A percentile compares a stretch with the other conserved stretches of the same genome.
Evolutionary conservation across 2,888 invertebrate genomes (phyloP).

Genomic region (Gasteruption jaculator): DNA sequence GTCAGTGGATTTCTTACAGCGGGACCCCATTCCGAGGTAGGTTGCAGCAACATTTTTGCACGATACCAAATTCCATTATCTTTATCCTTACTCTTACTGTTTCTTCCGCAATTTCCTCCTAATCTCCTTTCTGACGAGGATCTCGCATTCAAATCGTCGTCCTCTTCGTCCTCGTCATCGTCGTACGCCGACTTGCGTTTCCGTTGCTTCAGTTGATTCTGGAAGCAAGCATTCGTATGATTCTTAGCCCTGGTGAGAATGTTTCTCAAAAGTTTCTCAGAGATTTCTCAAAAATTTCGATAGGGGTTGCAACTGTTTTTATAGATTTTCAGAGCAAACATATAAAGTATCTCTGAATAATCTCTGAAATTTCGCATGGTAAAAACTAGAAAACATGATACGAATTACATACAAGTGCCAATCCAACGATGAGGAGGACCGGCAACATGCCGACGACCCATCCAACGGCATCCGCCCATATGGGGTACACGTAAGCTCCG

Average conservation of each 20-base stretch:
- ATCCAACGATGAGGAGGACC: conserved; percentile 60
- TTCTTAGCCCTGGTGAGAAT: too few species aligned
- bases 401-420: conserved; percentile 39
- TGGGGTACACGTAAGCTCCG: conserved; percentile 72
- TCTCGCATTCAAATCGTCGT: conserved; percentile 30
- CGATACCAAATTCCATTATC: conserved; percentile 32
- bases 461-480: conserved; percentile 75
- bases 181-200: conserved; percentile 32
- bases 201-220: conserved; percentile 35
- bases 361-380: not conserved
- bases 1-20: conserved; percentile 49
- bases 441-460: conserved; percentile 74
- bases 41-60: conserved; percentile 61
- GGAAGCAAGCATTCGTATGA: too few species aligned
- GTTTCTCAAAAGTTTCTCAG: too few species aligned
- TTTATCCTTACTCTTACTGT: too few species aligned
- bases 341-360: too few species aligned
- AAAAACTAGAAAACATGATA: not conserved
- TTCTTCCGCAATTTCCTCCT: conserved; percentile 19
- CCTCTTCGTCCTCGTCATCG: conserved; percentile 36
- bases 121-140: conserved; percentile 21
- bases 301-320: too few species aligned
- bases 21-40: conserved; percentile 71
- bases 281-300: too few species aligned
- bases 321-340: too few species aligned